These are phyloP conservation scores for Uloborus plumipes DNA, from an alignment of 2,888 invertebrate species.

Conservation along the genomic window DNA sequence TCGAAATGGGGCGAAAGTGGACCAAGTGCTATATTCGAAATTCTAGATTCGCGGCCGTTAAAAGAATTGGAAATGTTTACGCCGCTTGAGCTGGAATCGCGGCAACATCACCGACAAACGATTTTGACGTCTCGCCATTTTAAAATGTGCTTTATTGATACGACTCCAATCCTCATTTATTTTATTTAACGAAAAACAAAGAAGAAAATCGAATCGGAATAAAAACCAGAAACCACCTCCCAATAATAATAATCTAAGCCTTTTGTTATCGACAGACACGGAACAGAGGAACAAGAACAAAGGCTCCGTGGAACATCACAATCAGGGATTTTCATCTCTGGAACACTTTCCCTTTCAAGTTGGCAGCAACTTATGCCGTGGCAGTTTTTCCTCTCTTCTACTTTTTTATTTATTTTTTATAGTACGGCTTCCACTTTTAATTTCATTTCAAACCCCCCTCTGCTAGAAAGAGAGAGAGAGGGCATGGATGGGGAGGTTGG, in stretches of 20 bases:
- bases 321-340: constrained; percentile 33
- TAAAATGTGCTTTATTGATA: constrained; percentile 48
- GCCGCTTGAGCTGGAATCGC: not conserved
- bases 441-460: constrained; percentile 59
- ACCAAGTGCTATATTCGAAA: too few species aligned
- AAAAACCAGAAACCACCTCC: constrained; percentile 23
- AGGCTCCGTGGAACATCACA: not conserved
- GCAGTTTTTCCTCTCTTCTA: constrained; percentile 11
- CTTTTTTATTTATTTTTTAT: constrained; percentile 1
- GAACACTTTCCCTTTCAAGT: constrained; percentile 24
- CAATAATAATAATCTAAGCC: constrained; percentile 39
- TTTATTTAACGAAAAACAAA: constrained; percentile 26
- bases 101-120: not conserved
- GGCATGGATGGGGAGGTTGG: constrained; percentile 16
- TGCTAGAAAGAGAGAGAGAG: constrained; percentile 25
- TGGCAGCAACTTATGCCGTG: constrained; percentile 12
- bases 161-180: constrained; percentile 41
- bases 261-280: constrained; percentile 33
- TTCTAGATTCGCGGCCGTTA: too few species aligned
- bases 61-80: not conserved
- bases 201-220: constrained; percentile 46
- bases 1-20: too few species aligned
- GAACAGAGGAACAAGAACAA: not conserved
- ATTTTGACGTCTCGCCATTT: not conserved
- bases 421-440: constrained; percentile 44